Base-by-base conservation (phyloP, 2,113 vertebrate genomes). In the Pollimyrus isidori region DNA sequence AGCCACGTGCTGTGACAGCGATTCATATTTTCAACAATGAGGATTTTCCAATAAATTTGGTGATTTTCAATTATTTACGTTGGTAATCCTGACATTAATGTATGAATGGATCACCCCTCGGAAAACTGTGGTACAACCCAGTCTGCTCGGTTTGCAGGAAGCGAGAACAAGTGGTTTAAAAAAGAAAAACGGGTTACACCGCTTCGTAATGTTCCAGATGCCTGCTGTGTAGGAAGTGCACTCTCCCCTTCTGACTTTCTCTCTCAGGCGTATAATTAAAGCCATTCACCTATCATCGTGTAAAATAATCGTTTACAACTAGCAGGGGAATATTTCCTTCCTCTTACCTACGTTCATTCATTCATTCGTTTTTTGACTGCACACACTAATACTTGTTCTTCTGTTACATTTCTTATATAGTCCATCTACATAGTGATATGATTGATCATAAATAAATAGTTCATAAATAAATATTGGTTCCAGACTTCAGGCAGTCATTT, bases 101-200 rank as follows among this genome's bases (percentile, higher is more conserved):
- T n/a, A 11, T 15, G 39, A 21, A 1, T 9, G 4, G 0, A 35
- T 13, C 58, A 62, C 87, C 90, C 89, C 87, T 85, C 52, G 56
- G 26, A 19, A 53, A 39, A 13, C 39, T 46, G 56, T 90, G 90
- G 90, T 90, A 86, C 87, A 17, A 30, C 87, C 90, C 90, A 21
- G 19, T 46, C 87, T 50, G n/a, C 21, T 19, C 13, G 30, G n/a
- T 83, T 84, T 50, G 87, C 87, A 88, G 90, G 82, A 90, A 84
- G 87, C 80, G 53, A 46, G 21, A 85, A 19, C 39, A 69, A 87
- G 84, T 76, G 30, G 21, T 35, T 86, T 86, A 1, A 21, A 23
- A 48, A n/a, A 23, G 45, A 84, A 48, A 48, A 26, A 84, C 82
- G 39, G 53, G 86, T 87, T 35, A 62, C 11, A 7, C 4, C 13